A percentile compares a stretch with the other conserved stretches of the same genome.
These are phyloP conservation scores for Hycleus cichorii DNA, from an alignment of 1,140 invertebrate genomes.

Conservation along the genomic window DNA sequence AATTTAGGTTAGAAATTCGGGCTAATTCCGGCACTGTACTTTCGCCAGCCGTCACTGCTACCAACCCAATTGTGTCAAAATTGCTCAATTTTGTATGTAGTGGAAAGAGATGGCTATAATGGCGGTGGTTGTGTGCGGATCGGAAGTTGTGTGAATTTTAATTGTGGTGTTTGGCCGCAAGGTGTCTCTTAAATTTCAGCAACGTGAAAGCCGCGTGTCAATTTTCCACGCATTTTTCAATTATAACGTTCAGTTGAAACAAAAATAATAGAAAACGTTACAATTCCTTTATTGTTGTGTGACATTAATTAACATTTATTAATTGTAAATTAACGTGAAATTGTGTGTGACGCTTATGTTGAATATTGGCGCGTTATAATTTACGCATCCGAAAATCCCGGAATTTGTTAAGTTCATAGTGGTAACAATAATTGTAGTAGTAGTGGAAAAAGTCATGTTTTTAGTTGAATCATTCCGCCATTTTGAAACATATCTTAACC, in stretches of 20 bases:
- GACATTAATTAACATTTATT: not conserved
- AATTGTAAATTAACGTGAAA: not conserved
- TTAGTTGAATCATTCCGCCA: constrained; percentile 40
- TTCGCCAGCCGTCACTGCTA: not conserved
- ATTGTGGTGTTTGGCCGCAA: constrained; percentile 17
- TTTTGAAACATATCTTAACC: constrained; percentile 41
- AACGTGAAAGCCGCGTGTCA: constrained; percentile 45
- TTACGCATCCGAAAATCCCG: not conserved
- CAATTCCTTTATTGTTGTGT: constrained; percentile 25
- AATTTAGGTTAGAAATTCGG: not conserved
- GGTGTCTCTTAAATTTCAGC: constrained; percentile 24
- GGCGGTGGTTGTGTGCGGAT: not conserved
- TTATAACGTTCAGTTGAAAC: not conserved
- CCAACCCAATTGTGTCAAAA: not conserved
- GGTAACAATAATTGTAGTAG: not conserved
- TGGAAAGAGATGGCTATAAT: not conserved
- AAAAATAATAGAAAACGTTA: constrained; percentile 21
- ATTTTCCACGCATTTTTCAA: constrained; percentile 26
- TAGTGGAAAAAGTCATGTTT: constrained; percentile 36
- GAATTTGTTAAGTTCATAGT: constrained; percentile 1
- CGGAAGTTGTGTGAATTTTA: not conserved
- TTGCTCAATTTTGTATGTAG: not conserved
- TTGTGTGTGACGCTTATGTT: not conserved
- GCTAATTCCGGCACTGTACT: not conserved
- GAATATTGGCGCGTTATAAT: constrained; percentile 7